Conservation (phyloP, 2,888 invertebrate species). For the Sinelater perroti region DNA sequence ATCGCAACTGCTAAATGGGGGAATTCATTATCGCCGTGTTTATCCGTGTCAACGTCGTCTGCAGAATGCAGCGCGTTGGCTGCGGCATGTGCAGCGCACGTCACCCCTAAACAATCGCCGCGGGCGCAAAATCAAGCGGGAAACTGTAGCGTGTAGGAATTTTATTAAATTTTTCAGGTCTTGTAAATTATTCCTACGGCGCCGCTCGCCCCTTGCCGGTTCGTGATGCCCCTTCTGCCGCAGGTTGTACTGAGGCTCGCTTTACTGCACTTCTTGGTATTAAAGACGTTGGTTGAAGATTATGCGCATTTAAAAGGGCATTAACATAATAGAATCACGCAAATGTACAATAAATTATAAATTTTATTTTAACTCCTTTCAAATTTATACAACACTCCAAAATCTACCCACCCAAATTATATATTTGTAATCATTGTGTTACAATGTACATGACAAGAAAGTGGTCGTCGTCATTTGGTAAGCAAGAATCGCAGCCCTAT, state of each 20-base stretch:
- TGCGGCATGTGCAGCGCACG: slow-evolving; percentile 16
- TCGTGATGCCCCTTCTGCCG: slow-evolving; percentile 15
- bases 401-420: too few relatives aligned
- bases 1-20: slow-evolving; percentile 27
- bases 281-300: too few relatives aligned
- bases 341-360: too few relatives aligned
- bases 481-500: too few relatives aligned
- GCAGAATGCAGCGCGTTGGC: slow-evolving; percentile 14
- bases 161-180: slow-evolving; percentile 25
- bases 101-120: slow-evolving; percentile 15
- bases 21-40: slow-evolving; percentile 21
- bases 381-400: too few relatives aligned
- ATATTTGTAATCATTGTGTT: too few relatives aligned
- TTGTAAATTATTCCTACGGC: slow-evolving; percentile 20
- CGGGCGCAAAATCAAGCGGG: slow-evolving; percentile 10
- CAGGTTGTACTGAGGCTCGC: slow-evolving; percentile 15
- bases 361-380: too few relatives aligned
- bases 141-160: slow-evolving; percentile 20
- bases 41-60: slow-evolving; percentile 23
- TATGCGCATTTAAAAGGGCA: too few relatives aligned
- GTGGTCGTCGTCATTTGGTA: too few relatives aligned
- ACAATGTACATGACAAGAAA: too few relatives aligned
- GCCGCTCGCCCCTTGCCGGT: slow-evolving; percentile 11
- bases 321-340: too few relatives aligned
- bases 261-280: too few relatives aligned